phyloP scores from a whole-genome alignment of 1,140 invertebrate species.

The Cydia fagiglandana region DNA sequence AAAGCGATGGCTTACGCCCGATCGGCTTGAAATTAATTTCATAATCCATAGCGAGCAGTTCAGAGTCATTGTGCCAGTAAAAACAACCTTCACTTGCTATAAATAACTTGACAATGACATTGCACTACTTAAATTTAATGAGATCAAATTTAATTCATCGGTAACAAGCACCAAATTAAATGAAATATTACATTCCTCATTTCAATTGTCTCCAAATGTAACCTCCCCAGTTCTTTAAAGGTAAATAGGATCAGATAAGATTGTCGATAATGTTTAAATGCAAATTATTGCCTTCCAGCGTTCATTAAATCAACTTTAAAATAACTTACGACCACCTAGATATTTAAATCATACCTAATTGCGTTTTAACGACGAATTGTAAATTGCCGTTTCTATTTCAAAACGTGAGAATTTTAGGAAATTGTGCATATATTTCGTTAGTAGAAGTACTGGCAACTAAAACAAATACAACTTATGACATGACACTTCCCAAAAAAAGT shows the following conservation, averaged over 20 bases:
- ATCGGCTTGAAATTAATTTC: not conserved
- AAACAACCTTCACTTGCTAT: conserved; percentile 22
- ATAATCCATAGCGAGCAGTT: not conserved
- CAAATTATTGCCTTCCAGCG: conserved; percentile 22
- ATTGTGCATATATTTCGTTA: not conserved
- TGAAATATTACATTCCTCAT: not conserved
- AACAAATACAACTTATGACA: not conserved
- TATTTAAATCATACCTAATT: conserved; percentile 29
- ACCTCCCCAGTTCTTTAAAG: not conserved
- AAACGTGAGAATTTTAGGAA: conserved; percentile 14
- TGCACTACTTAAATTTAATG: conserved; percentile 28
- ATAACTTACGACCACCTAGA: conserved; percentile 27
- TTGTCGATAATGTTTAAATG: conserved; percentile 15
- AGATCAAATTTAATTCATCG: conserved; percentile 16
- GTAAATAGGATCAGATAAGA: conserved; percentile 17
- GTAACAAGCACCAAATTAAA: not conserved
- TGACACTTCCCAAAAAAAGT: not conserved
- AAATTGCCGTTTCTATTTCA: conserved; percentile 3
- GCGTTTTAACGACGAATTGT: conserved; percentile 26
- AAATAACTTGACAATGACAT: conserved; percentile 31
- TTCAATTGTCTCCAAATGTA: not conserved
- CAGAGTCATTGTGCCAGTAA: conserved; percentile 12
- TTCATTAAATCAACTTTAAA: conserved; percentile 23
- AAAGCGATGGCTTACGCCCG: not conserved
- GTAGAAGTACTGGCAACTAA: not conserved